These are phyloP conservation scores for Probosciger aterrimus DNA, from an alignment of 2,113 vertebrate genomes.

Conservation along the genomic window DNA sequence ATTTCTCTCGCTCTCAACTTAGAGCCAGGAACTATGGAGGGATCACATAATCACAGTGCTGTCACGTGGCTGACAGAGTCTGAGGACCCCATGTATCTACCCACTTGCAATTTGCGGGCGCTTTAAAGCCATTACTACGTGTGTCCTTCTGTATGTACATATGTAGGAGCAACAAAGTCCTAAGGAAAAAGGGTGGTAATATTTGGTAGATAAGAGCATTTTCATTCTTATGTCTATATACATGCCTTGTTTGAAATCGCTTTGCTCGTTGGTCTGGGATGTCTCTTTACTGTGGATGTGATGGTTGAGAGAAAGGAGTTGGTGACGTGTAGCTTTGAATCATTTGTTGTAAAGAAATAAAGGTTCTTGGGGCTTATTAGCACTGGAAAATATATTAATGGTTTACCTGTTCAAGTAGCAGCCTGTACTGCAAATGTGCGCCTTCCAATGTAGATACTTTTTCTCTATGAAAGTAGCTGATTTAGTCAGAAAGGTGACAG, in stretches of 20 bases:
- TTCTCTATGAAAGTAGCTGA: conserved; percentile 72
- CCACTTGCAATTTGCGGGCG: neutral
- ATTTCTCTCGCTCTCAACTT: neutral
- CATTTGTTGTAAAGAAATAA: neutral
- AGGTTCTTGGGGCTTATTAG: conserved; percentile 31
- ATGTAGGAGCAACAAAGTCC: neutral
- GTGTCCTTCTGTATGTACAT: neutral
- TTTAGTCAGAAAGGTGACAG: conserved; percentile 83
- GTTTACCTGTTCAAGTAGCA: conserved; percentile 50
- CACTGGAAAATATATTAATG: conserved; percentile 21
- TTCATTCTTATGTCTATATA: neutral
- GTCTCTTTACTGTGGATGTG: neutral
- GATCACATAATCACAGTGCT: conserved; percentile 13
- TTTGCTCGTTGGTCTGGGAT: neutral
- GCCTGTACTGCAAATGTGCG: conserved; percentile 29
- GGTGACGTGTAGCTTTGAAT: neutral
- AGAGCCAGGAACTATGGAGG: neutral
- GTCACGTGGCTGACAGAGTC: neutral
- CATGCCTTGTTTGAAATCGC: neutral
- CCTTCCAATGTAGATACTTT: conserved; percentile 42
- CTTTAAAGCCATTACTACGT: neutral
- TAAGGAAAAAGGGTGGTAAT: neutral
- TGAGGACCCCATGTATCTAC: neutral
- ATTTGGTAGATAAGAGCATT: neutral
- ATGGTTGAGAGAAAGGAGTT: neutral